Percentiles rank a stretch among this genome's conserved stretches.
Evolutionary conservation across 2,888 invertebrate species (phyloP).

Genomic region (Oscheius sp.): DNA sequence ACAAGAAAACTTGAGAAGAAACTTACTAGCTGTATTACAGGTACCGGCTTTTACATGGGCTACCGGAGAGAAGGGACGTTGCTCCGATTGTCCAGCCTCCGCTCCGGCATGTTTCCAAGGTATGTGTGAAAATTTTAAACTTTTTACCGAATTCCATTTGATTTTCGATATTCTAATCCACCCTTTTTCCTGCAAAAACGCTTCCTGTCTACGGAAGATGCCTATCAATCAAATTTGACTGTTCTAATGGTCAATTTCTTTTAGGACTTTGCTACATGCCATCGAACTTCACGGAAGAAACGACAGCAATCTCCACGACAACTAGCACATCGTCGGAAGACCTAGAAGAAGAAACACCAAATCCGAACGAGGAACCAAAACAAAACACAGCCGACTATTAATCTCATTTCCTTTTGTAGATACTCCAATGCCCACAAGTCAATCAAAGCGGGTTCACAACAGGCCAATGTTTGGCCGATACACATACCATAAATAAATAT

Average conservation of each 20-base stretch:
- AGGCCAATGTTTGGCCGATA: not conserved
- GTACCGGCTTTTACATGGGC: constrained; percentile 70
- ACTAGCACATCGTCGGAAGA: constrained; percentile 17
- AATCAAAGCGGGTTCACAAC: constrained; percentile 14
- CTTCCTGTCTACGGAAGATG: no score
- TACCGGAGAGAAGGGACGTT: constrained; percentile 51
- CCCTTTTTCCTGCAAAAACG: no score
- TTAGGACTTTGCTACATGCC: constrained; percentile 59
- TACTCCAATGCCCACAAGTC: not conserved
- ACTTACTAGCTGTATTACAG: constrained; percentile 52
- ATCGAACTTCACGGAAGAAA: not conserved
- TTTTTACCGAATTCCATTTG: no score
- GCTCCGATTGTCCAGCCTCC: constrained; percentile 64
- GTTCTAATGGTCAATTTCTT: not conserved
- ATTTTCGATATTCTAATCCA: no score
- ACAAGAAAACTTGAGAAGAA: not conserved
- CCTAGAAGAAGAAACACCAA: not conserved
- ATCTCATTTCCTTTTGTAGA: not conserved
- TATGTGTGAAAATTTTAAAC: constrained; percentile 42
- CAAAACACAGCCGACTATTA: constrained; percentile 1
- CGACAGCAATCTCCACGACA: constrained; percentile 13
- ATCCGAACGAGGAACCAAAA: not conserved
- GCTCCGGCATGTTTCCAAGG: constrained; percentile 69
- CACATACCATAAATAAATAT: constrained; percentile 12
- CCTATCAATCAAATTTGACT: no score